A percentile compares a stretch with the other conserved stretches of the same genome.
These are phyloP conservation scores for Pocillopora damicornis DNA, from an alignment of 64 coral and sea anemone genomes.

Conservation along the genomic window DNA sequence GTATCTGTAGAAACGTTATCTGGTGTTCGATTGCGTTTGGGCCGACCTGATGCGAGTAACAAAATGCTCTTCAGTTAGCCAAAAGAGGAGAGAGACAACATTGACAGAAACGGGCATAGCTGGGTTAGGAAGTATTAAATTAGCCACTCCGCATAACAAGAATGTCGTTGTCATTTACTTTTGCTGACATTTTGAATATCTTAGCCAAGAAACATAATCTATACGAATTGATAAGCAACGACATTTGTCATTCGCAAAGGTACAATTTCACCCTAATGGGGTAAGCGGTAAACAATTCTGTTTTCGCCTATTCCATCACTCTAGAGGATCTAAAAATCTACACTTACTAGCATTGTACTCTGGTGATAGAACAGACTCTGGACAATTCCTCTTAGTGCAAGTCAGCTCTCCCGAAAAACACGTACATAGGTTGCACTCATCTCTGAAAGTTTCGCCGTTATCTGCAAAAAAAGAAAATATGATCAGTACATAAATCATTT, in stretches of 20 bases:
- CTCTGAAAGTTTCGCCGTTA: constrained; percentile 45
- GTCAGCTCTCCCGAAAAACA: constrained; percentile 62
- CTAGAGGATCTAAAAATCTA: no score
- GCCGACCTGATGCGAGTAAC: constrained; percentile 18
- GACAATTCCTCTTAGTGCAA: constrained; percentile 44
- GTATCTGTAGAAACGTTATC: constrained; percentile 3
- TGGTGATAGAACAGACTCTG: constrained; percentile 12
- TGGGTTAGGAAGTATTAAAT: background rate
- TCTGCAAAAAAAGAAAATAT: constrained; percentile 25
- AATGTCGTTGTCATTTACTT: no score
- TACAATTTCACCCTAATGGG: no score
- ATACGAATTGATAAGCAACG: no score
- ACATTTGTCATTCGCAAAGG: no score
- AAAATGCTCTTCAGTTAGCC: background rate
- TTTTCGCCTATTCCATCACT: no score
- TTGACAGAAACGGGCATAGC: background rate
- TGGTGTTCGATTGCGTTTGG: constrained; percentile 52
- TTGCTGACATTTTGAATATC: no score
- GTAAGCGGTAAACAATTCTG: no score
- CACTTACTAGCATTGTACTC: constrained; percentile 41
- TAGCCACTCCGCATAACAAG: no score
- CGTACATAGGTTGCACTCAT: constrained; percentile 50
- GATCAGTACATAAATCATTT: background rate
- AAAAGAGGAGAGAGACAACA: background rate
- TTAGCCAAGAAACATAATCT: no score